Conservation (phyloP, 2,797 vertebrate species). For the Phalanger gymnotis region DNA sequence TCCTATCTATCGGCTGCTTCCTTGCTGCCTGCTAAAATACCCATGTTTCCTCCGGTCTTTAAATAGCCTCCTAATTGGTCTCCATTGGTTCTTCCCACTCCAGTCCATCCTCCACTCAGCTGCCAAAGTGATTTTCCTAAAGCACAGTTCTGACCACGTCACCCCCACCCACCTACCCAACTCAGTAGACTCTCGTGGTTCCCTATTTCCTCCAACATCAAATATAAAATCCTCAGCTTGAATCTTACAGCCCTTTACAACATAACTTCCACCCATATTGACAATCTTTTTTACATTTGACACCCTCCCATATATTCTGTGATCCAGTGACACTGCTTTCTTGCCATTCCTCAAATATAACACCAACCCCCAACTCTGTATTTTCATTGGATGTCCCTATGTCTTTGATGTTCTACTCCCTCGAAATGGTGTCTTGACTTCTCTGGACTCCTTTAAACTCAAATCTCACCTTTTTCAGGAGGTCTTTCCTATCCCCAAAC, state of each 20-base stretch:
- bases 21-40: not conserved
- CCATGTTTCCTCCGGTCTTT: not conserved
- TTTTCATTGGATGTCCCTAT: not conserved
- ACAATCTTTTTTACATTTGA: no score
- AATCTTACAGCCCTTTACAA: not conserved
- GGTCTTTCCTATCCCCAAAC: not conserved
- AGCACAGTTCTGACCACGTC: not conserved
- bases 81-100: not conserved
- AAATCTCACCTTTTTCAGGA: not conserved
- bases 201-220: not conserved
- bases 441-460: not conserved
- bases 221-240: not conserved
- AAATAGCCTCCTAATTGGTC: not conserved
- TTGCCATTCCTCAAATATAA: no score
- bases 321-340: no score
- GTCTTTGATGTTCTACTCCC: not conserved
- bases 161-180: not conserved
- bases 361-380: no score
- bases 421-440: not conserved
- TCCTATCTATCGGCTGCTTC: not conserved
- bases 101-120: not conserved
- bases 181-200: not conserved
- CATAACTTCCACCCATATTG: not conserved
- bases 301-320: no score
- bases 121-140: not conserved